Base-by-base conservation (phyloP, 2,888 invertebrate species). In the Scotopteryx bipunctaria region DNA sequence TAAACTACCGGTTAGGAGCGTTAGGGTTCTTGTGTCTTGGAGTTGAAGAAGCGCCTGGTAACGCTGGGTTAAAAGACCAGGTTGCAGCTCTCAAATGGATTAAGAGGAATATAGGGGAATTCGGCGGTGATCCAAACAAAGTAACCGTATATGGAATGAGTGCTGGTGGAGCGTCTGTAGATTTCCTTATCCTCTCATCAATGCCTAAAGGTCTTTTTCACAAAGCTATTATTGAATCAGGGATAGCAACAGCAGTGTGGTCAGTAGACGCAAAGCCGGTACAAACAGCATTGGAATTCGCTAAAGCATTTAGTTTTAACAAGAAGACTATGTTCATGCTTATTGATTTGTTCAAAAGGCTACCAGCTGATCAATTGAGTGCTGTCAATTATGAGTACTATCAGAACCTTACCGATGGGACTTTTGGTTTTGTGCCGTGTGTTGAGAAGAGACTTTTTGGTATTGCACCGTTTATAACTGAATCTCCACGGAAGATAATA, bases 61-160 rank as follows among this genome's bases (percentile, higher is more conserved):
- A 78, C 43, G 72, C 75, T 9, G 78, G 70, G 0, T 50, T 78
- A 35, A 76, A 77, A 48, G 78, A 78, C 47, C 77, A 76, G 55
- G 65, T 73, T 1, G 61, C 64, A 16, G 78, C 74, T 2, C 52
- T 78, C 2, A 66, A 57, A 48, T 78, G 78, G 78, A 67, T 77
- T 0, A 56, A 66, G 27, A 64, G 60, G 6, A 78, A 79, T 41
- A 76, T 78, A 38, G 53, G 55, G 0, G 32, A 64, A 17, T 77
- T 80, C 25, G 77, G 73, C n/a, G 77, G 80, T 5, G 67, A 78
- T 60, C 70, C 73, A 2, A 44, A 61, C 0, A 61, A 70, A 41
- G 68, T 81, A 0, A 78, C 78, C 0, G 33, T 79, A 5, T 76
- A 78, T 37, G 82, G 82, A 0, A 74, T 73, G 66, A 78, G 76